Evolutionary conservation across 2,888 invertebrate species (phyloP), one percentile per base, ranked within the genome.

Genomic region (Mycalesis mineus): DNA sequence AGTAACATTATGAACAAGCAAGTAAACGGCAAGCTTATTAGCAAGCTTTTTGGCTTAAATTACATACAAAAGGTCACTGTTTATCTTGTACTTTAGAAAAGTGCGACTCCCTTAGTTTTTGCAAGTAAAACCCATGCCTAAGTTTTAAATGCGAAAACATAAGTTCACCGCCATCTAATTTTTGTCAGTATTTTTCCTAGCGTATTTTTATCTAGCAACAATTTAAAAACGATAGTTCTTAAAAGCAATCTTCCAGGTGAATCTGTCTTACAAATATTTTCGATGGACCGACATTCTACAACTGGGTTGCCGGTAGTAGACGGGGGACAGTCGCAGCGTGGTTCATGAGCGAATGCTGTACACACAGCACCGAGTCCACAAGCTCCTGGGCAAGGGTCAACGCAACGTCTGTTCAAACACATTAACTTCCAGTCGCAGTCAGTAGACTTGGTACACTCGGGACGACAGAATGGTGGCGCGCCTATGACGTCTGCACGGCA

Each of bases 231-330:
- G 51, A 47, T 36, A 56, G 51, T 51, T 47, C 49, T 50, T 54
- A 65, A 67, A 78, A 83, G 82, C 82, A 78, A 80, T 77, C 73
- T 70, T 82, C 78, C 80, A 78, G 77, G 77, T 77, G 70, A 77
- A 75, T 84, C 83, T 84, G 70, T 84, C 88, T 83, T 84, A 85
- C 84, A 83, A 80, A 80, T 86, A 68, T 73, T 72, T 65, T 84
- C 91, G 88, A 88, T 91, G 78, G 74, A 80, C 91, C 91, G 83
- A 84, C 94, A 94, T 77, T 90, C 90, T 69, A 88, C 80, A 82
- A 95, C 95, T 53, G 96, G 95, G 86, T 95, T 93, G 66, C 95
- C 95, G 40, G 92, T 92, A 72, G 92, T 93, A 66, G 92, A 91
- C 37, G 90, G 74, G 54, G 92, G 91, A 76, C 95, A 95, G 65